A percentile compares a stretch with the other conserved stretches of the same genome.
phyloP scores from a whole-genome alignment of 1,140 invertebrate genomes.

The Brachionus koreanus region DNA sequence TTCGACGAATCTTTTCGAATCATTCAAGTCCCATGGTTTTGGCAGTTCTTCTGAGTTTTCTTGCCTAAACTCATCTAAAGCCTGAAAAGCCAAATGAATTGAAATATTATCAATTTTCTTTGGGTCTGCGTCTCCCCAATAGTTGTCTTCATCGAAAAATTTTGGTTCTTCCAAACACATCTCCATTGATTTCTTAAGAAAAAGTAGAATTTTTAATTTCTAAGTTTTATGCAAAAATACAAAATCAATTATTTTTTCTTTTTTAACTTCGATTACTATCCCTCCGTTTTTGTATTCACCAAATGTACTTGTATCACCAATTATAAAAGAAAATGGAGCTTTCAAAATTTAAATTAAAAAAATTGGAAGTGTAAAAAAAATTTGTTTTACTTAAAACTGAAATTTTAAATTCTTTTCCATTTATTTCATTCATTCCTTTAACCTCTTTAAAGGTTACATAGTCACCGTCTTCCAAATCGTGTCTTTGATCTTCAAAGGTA shows the following conservation, averaged over 20 bases:
- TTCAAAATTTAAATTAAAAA: background rate
- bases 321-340: conserved; percentile 91
- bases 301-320: conserved; percentile 77
- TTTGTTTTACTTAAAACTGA: conserved; percentile 63
- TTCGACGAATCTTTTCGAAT: conserved; percentile 12
- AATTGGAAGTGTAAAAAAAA: background rate
- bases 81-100: conserved; percentile 80
- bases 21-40: background rate
- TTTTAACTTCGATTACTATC: conserved; percentile 90
- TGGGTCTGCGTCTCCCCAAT: conserved; percentile 55
- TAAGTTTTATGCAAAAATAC: background rate
- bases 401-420: conserved; percentile 77
- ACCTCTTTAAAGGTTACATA: conserved; percentile 88
- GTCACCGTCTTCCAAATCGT: conserved; percentile 78
- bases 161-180: conserved; percentile 76
- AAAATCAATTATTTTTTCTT: conserved; percentile 68
- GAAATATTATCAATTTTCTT: conserved; percentile 86
- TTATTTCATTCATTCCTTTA: conserved; percentile 89
- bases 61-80: conserved; percentile 51
- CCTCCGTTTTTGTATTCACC: conserved; percentile 70
- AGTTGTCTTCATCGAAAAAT: conserved; percentile 64
- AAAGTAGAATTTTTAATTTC: background rate
- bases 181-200: conserved; percentile 65
- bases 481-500: conserved; percentile 60
- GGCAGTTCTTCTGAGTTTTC: conserved; percentile 1